Base-by-base conservation (phyloP, 1,140 invertebrate species). In the Drosophila paulistorum region DNA sequence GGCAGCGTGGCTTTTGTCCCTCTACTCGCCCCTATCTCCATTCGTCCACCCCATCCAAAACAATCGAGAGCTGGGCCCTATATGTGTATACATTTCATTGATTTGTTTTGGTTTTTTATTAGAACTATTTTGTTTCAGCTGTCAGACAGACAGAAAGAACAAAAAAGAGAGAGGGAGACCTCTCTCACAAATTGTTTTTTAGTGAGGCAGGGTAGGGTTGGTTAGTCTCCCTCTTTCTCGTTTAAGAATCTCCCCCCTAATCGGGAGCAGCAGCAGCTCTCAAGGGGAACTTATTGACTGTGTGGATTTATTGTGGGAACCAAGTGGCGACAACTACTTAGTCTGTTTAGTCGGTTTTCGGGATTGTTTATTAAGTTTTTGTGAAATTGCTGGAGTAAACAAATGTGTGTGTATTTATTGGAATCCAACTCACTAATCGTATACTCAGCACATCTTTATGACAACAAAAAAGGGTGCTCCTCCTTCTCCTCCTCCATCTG, bases 121-220 rank as follows among this genome's bases (percentile, higher is more conserved):
- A 33, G 61, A 77, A 64, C 65, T 66, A 76, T 51, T 64, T 76
- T 74, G 78, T 58, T 51, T 61, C 65, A 62, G 70, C 51, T 58
- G 63, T 74, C 68, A 66, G 35, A 37, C 30, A 37, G 7, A 9
- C 33, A 35, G 33, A 35, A 26, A 26, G 23, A 26, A 4, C 2
- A 4, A 26, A 4, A 26, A 4, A 3, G 23, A 4, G 23, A 26
- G 23, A 67, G 37, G 76, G 77, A 87, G 83, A 76, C 17, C 17
- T 17, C 17, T 17, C 17, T 87, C 82, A 86, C 79, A 79, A 79
- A 67, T 77, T 83, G 20, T 45, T 82, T 71, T 79, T 76, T 65
- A 85, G 83, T 79, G 72, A 68, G 75, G 75, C 75, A 85, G 74
- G 23, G 59, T 73, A 35, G 6, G 30, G 30, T 7, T 5, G 30